Evolutionary conservation across 2,797 vertebrate species (phyloP).

Genomic region (Hybognathus amarus): DNA sequence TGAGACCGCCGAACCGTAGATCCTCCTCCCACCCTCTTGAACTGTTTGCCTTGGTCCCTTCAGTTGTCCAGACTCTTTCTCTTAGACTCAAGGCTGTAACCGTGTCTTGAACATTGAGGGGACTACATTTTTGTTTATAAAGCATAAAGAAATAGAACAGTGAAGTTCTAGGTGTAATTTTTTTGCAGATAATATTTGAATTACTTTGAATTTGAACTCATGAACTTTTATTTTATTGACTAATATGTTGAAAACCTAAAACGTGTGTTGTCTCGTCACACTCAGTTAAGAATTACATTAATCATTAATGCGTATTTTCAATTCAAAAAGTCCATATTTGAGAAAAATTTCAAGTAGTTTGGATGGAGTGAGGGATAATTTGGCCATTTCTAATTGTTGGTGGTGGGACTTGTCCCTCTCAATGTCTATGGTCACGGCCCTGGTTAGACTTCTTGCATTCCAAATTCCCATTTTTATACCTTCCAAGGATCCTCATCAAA

Average conservation of each 20-base stretch:
- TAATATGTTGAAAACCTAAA: no score
- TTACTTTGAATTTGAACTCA: background rate
- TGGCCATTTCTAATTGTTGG: background rate
- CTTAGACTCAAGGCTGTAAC: background rate
- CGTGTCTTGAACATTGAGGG: background rate
- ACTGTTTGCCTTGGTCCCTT: background rate
- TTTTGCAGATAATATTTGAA: background rate
- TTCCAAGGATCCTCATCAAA: background rate
- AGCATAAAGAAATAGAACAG: background rate
- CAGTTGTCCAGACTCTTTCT: background rate
- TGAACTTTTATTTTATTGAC: no score
- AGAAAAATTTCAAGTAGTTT: background rate
- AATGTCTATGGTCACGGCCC: no score
- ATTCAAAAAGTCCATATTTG: background rate
- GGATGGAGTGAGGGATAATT: no score
- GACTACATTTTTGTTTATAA: background rate
- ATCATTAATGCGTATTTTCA: background rate
- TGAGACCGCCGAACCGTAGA: slow-evolving; percentile 33
- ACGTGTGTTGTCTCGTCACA: background rate
- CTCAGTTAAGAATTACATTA: background rate
- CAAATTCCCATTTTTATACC: no score
- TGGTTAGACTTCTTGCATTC: no score
- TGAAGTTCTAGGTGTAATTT: background rate
- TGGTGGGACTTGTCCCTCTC: no score
- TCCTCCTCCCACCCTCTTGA: background rate